phyloP scores from a whole-genome alignment of 1,140 invertebrate genomes.

The Goniozus legneri region DNA sequence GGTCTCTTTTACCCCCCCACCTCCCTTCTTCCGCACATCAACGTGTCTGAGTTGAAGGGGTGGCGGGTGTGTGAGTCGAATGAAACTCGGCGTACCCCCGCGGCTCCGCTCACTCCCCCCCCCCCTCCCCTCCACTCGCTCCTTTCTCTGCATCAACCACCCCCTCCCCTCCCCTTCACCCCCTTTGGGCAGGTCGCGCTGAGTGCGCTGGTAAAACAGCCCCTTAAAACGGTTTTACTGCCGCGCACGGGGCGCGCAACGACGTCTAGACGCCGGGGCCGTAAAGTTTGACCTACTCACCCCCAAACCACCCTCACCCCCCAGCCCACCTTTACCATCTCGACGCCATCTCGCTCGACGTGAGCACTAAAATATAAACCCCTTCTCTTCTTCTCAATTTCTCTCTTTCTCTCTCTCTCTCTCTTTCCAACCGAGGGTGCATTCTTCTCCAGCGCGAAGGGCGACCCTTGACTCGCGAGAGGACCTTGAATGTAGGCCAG shows the following conservation, averaged over 20 bases:
- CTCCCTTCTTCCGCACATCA: not conserved
- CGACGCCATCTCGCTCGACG: no score
- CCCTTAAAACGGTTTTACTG: conserved; percentile 55
- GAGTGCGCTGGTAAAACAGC: conserved; percentile 52
- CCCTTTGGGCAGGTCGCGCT: conserved; percentile 24
- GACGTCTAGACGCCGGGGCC: conserved; percentile 52
- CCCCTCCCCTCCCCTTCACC: conserved; percentile 4
- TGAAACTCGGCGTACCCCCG: no score
- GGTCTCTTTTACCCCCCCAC: not conserved
- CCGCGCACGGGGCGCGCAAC: conserved; percentile 49
- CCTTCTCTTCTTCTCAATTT: not conserved
- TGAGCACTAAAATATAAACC: no score
- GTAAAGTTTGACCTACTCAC: conserved; percentile 56
- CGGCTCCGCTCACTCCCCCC: not conserved
- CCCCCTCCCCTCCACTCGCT: conserved; percentile 7
- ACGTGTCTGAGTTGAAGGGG: no score
- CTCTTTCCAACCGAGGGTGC: conserved; percentile 4
- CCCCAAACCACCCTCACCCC: conserved; percentile 19
- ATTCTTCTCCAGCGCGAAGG: conserved; percentile 3
- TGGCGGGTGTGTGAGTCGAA: no score
- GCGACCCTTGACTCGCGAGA: conserved; percentile 19
- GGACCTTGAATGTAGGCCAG: conserved; percentile 26
- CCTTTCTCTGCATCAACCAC: conserved; percentile 4
- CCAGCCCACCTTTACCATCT: not conserved
- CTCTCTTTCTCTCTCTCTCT: conserved; percentile 16